Evolutionary conservation across 1,140 invertebrate species (phyloP).

Genomic region (Drosophila mauritiana): DNA sequence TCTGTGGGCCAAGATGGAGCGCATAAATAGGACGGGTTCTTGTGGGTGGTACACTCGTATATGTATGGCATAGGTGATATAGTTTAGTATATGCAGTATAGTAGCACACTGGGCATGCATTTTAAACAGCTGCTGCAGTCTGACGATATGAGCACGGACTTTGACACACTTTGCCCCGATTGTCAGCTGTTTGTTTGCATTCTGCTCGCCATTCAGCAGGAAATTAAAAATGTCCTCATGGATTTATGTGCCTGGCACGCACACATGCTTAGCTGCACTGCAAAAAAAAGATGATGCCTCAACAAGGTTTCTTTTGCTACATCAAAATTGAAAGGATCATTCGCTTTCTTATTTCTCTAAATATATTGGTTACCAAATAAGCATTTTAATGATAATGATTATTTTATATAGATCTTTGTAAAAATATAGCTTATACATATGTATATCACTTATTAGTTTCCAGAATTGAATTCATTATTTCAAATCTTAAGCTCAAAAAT

Average conservation of each 20-base stretch:
- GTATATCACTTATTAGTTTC: too few species aligned
- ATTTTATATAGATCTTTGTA: too few species aligned
- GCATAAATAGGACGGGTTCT: background rate
- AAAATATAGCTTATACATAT: too few species aligned
- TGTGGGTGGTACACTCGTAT: background rate
- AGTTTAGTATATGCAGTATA: too few species aligned
- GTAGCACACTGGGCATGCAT: slow-evolving; percentile 7
- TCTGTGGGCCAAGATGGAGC: background rate
- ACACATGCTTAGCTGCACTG: slow-evolving; percentile 2
- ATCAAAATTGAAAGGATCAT: too few species aligned
- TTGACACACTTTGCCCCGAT: slow-evolving; percentile 52
- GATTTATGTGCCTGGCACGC: slow-evolving; percentile 41
- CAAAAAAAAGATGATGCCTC: background rate
- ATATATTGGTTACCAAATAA: too few species aligned
- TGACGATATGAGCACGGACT: slow-evolving; percentile 18
- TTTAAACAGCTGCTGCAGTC: slow-evolving; percentile 34
- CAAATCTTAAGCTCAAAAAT: too few species aligned
- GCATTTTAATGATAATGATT: too few species aligned
- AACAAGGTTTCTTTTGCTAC: too few species aligned
- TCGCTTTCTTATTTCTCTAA: too few species aligned
- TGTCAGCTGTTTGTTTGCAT: slow-evolving; percentile 46
- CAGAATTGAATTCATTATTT: too few species aligned
- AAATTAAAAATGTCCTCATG: slow-evolving; percentile 63
- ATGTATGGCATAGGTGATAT: too few species aligned
- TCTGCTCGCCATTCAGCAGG: slow-evolving; percentile 40